A percentile compares a stretch with the other conserved stretches of the same genome.
These are phyloP conservation scores for Peromyscus californicus DNA, from an alignment of 2,113 vertebrate species.

Conservation along the genomic window DNA sequence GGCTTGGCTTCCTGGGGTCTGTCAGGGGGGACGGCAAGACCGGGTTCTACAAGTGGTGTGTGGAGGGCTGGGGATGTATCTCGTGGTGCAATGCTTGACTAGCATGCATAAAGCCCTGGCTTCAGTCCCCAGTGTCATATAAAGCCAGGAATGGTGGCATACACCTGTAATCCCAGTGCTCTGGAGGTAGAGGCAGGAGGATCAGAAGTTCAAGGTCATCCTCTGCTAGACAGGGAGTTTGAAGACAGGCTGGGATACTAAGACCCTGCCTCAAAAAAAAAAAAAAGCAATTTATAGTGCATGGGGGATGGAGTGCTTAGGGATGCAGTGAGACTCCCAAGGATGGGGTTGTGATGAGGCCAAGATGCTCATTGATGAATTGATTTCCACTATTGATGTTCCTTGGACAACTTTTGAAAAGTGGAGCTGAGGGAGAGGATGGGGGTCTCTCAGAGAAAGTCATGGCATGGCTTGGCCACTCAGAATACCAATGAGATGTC, in stretches of 20 bases:
- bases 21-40: not conserved
- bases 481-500: conserved; percentile 62
- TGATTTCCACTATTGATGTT: conserved; percentile 73
- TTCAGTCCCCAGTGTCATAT: too few relatives aligned
- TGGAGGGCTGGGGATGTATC: too few relatives aligned
- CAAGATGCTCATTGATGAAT: conserved; percentile 70
- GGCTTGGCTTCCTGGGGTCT: not conserved
- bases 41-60: not conserved
- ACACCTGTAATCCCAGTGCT: not conserved
- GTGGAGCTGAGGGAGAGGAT: not conserved
- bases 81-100: not conserved
- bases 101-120: not conserved
- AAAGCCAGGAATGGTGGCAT: not conserved
- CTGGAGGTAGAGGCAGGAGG: not conserved
- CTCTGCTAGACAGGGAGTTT: not conserved
- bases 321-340: not conserved
- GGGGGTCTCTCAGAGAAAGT: conserved; percentile 38
- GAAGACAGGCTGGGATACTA: not conserved
- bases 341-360: not conserved
- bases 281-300: too few relatives aligned
- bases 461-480: not conserved
- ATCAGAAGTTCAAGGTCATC: not conserved
- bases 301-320: conserved; percentile 2
- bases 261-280: not conserved
- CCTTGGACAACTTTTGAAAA: conserved; percentile 63